Percentiles rank a stretch among this genome's conserved stretches.
Evolutionary conservation across 2,113 vertebrate species (phyloP).

Genomic region (Holacanthus passer): DNA sequence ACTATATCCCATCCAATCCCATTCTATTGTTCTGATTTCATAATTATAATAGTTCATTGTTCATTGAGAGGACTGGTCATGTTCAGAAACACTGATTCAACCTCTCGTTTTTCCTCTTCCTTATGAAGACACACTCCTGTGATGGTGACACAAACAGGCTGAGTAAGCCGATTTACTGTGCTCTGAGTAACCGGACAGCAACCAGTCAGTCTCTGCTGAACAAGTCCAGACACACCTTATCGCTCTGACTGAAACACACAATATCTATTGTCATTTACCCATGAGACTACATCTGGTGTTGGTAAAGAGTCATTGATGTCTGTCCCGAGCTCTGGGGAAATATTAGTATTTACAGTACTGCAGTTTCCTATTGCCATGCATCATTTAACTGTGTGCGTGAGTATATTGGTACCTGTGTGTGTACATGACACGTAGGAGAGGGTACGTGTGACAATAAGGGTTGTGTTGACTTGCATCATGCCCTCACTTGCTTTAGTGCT

Average conservation of each 20-base stretch:
- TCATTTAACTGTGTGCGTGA: not conserved
- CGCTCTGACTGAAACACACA: constrained; percentile 33
- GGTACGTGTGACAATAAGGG: constrained; percentile 1
- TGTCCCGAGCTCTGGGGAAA: not conserved
- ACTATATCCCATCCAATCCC: no score
- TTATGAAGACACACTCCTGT: not conserved
- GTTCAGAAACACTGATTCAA: not conserved
- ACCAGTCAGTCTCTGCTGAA: constrained; percentile 62
- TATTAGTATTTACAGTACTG: not conserved
- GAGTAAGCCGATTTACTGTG: constrained; percentile 61
- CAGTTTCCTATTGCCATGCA: not conserved
- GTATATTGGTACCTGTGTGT: not conserved
- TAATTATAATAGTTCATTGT: no score
- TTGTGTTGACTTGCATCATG: constrained; percentile 58
- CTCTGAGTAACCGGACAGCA: constrained; percentile 63
- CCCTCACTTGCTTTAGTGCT: constrained; percentile 68
- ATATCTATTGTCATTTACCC: constrained; percentile 24
- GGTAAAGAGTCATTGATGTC: not conserved
- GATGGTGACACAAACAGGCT: constrained; percentile 50
- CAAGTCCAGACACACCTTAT: constrained; percentile 67
- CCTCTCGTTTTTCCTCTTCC: not conserved
- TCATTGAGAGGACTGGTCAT: not conserved
- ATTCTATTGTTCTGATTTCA: not conserved
- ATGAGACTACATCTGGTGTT: not conserved
- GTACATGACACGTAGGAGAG: not conserved